phyloP scores from a whole-genome alignment of 2,113 vertebrate genomes.

The Nestor notabilis region DNA sequence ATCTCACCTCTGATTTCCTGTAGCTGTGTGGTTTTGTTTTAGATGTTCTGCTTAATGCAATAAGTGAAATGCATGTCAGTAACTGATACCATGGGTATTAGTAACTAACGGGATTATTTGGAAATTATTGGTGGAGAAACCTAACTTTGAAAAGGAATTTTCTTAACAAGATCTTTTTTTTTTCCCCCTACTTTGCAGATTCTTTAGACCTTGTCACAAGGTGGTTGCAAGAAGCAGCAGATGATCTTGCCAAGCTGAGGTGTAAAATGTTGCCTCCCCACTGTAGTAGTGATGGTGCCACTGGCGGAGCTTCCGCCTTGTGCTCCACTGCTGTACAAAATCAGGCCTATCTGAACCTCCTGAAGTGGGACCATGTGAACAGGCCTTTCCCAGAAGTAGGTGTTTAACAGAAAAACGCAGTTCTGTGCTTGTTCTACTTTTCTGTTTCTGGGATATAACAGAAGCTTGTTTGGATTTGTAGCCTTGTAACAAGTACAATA shows the following conservation, averaged over 20 bases:
- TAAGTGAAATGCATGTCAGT: slow-evolving; percentile 10
- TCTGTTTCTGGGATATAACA: not conserved
- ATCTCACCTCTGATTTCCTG: not conserved
- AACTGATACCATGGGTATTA: not conserved
- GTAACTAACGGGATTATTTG: not conserved
- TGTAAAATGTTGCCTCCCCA: slow-evolving; percentile 7
- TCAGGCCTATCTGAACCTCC: slow-evolving; percentile 88
- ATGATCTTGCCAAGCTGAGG: slow-evolving; percentile 67
- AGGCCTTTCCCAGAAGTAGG: slow-evolving; percentile 93
- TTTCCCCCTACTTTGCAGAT: slow-evolving; percentile 71
- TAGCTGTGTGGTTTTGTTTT: not conserved
- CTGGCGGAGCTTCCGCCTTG: slow-evolving; percentile 13
- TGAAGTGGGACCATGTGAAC: slow-evolving; percentile 87
- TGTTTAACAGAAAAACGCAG: not conserved
- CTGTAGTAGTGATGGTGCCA: slow-evolving; percentile 14
- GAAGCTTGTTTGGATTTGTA: not conserved
- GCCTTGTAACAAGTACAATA: not conserved
- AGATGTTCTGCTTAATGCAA: not conserved
- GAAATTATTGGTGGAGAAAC: not conserved
- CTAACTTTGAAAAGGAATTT: not conserved
- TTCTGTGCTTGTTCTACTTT: not conserved
- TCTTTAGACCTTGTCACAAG: slow-evolving; percentile 89
- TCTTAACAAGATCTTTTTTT: not conserved
- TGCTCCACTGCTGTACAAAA: slow-evolving; percentile 81
- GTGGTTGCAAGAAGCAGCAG: slow-evolving; percentile 89